Conservation (phyloP, 2,888 invertebrate species). For the Stenichneumon culpator region DNA sequence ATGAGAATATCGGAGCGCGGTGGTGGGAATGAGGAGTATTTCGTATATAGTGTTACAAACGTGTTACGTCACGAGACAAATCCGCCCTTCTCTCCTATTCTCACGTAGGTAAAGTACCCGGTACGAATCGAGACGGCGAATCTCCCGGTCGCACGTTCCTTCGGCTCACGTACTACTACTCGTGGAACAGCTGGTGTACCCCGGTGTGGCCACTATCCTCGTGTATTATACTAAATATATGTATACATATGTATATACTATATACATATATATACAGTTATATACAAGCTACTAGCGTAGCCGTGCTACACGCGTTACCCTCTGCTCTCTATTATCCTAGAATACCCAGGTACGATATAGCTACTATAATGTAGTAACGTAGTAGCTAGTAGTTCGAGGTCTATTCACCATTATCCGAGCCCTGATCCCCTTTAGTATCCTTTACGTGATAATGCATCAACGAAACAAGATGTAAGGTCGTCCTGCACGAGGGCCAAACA, state of each 20-base stretch:
- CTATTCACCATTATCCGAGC: slow-evolving; percentile 23
- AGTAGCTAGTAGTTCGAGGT: slow-evolving; percentile 27
- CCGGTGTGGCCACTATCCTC: slow-evolving; percentile 39
- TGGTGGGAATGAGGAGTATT: background rate
- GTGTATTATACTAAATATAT: slow-evolving; percentile 48
- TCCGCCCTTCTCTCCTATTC: slow-evolving; percentile 64
- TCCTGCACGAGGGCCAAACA: slow-evolving; percentile 9
- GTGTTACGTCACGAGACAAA: slow-evolving; percentile 70
- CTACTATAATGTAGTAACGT: slow-evolving; percentile 38
- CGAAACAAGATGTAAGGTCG: slow-evolving; percentile 12
- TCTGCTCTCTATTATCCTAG: slow-evolving; percentile 49
- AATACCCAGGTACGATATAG: slow-evolving; percentile 50
- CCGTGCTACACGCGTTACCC: slow-evolving; percentile 51
- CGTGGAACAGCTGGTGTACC: slow-evolving; percentile 62
- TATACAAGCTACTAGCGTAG: slow-evolving; percentile 23
- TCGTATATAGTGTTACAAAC: slow-evolving; percentile 49
- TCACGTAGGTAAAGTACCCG: slow-evolving; percentile 68
- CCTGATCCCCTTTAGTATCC: slow-evolving; percentile 11
- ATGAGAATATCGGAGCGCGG: background rate
- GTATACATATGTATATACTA: slow-evolving; percentile 14
- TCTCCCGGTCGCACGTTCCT: slow-evolving; percentile 58
- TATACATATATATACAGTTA: slow-evolving; percentile 18
- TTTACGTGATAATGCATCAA: slow-evolving; percentile 24
- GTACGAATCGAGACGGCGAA: slow-evolving; percentile 65
- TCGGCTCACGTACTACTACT: slow-evolving; percentile 34